Conservation (phyloP, 2,888 invertebrate genomes). For the Ischnura elegans region DNA sequence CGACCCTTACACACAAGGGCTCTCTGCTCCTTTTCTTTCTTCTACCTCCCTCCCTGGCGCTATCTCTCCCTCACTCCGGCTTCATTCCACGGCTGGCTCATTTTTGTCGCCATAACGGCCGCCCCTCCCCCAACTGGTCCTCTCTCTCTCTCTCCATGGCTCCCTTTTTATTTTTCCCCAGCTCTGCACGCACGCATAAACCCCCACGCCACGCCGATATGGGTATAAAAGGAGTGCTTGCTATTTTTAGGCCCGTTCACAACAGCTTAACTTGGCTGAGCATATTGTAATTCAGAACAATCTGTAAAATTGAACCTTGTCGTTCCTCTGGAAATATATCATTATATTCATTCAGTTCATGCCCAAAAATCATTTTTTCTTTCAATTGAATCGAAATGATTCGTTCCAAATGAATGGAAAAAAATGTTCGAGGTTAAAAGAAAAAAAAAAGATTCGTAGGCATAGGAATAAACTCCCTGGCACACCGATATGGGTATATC, state of each 20-base stretch:
- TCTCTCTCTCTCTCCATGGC: constrained; percentile 3
- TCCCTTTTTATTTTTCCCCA: not conserved
- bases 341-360: no score
- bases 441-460: no score
- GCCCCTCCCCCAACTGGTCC: not conserved
- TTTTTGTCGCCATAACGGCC: not conserved
- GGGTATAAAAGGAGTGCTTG: not conserved
- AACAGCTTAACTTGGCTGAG: no score
- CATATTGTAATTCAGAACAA: no score
- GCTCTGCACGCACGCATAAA: not conserved
- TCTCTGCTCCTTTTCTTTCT: constrained; percentile 22
- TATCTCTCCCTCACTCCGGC: not conserved
- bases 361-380: no score
- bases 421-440: no score
- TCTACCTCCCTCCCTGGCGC: not conserved
- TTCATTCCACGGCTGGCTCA: not conserved
- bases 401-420: no score
- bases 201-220: not conserved
- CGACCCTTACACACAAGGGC: constrained; percentile 33
- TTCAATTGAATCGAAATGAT: no score
- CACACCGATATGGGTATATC: no score
- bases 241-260: not conserved
- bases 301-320: no score
- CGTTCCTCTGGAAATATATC: no score
- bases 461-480: no score